Evolutionary conservation across 2,113 vertebrate species (phyloP).

Genomic region (Plestiodon gilberti): DNA sequence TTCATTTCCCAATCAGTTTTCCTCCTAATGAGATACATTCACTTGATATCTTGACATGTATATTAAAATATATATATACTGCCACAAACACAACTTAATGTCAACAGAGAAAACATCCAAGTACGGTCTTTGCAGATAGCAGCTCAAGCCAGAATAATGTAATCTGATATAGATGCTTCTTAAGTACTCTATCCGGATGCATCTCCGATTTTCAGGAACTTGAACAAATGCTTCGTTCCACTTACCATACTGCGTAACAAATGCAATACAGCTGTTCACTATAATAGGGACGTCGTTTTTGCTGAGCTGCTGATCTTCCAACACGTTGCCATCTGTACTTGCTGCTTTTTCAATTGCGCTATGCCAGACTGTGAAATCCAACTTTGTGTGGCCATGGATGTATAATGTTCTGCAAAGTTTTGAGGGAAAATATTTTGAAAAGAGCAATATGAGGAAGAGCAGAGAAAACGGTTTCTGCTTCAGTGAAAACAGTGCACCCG

Average conservation of each 20-base stretch:
- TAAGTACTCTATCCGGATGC: conserved; percentile 35
- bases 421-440: conserved; percentile 64
- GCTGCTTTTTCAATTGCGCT: conserved; percentile 92
- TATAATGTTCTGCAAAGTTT: conserved; percentile 88
- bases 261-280: conserved; percentile 95
- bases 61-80: background rate
- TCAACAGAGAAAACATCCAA: fast-evolving
- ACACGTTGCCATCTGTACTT: conserved; percentile 88
- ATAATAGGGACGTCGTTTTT: conserved; percentile 94
- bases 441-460: background rate
- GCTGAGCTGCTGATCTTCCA: conserved; percentile 95
- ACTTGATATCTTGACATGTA: background rate
- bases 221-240: conserved; percentile 62
- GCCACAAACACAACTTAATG: background rate
- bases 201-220: conserved; percentile 20
- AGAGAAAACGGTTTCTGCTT: background rate
- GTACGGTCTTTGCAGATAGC: conserved; percentile 6
- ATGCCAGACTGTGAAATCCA: conserved; percentile 93
- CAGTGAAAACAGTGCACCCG: background rate
- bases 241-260: conserved; percentile 97
- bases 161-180: conserved; percentile 1
- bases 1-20: background rate
- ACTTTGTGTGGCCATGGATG: conserved; percentile 87
- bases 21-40: background rate
- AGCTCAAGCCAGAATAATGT: conserved; percentile 33